Evolutionary conservation across 2,888 invertebrate genomes (phyloP).

Genomic region (Abrostola tripartita): DNA sequence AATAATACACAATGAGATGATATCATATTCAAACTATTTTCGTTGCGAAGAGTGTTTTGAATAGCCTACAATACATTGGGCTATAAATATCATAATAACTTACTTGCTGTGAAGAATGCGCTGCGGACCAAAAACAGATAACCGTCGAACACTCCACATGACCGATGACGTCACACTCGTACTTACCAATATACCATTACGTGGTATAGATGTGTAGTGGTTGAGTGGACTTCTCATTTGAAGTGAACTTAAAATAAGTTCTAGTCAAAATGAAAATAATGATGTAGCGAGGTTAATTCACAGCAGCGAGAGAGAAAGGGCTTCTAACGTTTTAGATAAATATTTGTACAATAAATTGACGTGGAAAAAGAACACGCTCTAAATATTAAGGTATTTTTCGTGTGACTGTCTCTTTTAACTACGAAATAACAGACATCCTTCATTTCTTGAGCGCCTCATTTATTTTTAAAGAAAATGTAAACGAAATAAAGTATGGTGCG

Average conservation of each 20-base stretch:
- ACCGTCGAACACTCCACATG: constrained; percentile 62
- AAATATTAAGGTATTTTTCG: no score
- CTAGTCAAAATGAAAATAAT: no score
- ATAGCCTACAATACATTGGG: constrained; percentile 19
- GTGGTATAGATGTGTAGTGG: constrained; percentile 11
- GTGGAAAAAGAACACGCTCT: no score
- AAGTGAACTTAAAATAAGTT: constrained; percentile 10
- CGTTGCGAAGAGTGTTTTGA: constrained; percentile 1
- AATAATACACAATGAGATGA: background rate
- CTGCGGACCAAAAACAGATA: constrained; percentile 77
- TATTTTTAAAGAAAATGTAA: background rate
- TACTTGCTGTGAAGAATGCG: constrained; percentile 66
- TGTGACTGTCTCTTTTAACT: background rate
- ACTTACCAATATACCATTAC: constrained; percentile 26
- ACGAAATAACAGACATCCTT: background rate
- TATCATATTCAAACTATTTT: background rate
- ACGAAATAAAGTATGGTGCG: constrained; percentile 17
- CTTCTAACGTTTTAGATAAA: no score
- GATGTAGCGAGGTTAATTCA: no score
- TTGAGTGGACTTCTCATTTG: constrained; percentile 16
- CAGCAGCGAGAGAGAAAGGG: no score
- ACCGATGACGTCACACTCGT: constrained; percentile 69
- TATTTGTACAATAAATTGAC: no score
- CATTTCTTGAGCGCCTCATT: background rate
- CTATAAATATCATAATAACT: constrained; percentile 67